Evolutionary conservation across 2,888 invertebrate genomes (phyloP), one percentile per base, ranked within the genome.

Genomic region (Hyles lineata): DNA sequence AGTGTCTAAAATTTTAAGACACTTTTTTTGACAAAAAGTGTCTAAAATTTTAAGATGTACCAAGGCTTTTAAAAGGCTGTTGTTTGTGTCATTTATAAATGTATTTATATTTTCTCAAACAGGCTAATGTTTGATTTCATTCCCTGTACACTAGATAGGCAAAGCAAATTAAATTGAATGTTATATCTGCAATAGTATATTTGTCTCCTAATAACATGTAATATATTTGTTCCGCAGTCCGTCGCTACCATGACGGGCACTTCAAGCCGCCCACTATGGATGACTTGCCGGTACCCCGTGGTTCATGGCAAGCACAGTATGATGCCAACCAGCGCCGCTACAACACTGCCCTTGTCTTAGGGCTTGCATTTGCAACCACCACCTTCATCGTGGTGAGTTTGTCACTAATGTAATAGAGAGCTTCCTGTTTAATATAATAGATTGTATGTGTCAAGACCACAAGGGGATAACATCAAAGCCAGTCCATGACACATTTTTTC

Each of bases 231-330:
- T 3, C 32, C 63, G 21, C 84, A 94, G 94, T 87, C 58, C 90
- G 94, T 1, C 92, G 92, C 76, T 93, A 94, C 86, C 90, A 92
- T 78, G 87, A 81, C 23, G 90, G 80, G 73, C 84, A 88, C 77
- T 90, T 92, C 87, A 92, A 92, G 84, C 85, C 90, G 0, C 87
- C 95, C 1, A 96, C 96, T 17, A 96, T 97, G 96, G 96, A 97
- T 82, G 98, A 98, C 86, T 89, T 98, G 86, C 97, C 97, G 0
- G 94, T 96, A 70, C 98, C 98, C 1, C 91, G 95, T 74, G 98
- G 98, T 73, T 96, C 96, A 29, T 98, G 98, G 98, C 95, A 97
- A 86, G 95, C 96, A 72, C 89, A 95, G 69, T 83, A 97, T 82
- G 95, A 96, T 72, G 95, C 96, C 52, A 95, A 95, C 75, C 97